phyloP scores from a whole-genome alignment of 2,113 vertebrate species.

The Misgurnus mizolepis region DNA sequence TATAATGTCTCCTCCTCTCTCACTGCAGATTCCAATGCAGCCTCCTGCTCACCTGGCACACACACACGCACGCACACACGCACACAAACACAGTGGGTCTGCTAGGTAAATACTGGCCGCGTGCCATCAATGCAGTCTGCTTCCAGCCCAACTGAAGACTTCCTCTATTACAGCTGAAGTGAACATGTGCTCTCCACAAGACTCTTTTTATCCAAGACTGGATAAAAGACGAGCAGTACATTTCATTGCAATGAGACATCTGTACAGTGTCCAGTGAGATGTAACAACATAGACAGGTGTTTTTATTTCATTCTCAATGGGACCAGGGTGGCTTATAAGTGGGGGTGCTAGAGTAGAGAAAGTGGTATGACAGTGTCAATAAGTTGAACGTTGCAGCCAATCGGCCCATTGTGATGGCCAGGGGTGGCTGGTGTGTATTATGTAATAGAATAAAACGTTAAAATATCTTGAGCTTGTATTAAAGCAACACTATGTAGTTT shows the following conservation, averaged over 20 bases:
- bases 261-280: neutral
- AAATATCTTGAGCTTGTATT: too few species aligned
- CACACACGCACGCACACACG: constrained; percentile 30
- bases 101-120: constrained; percentile 65
- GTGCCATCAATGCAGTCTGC: constrained; percentile 62
- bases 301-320: neutral
- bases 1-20: constrained; percentile 5
- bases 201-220: neutral
- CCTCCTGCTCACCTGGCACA: constrained; percentile 33
- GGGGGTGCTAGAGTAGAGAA: neutral
- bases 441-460: too few species aligned
- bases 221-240: too few species aligned
- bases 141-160: constrained; percentile 44
- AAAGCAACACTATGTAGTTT: too few species aligned
- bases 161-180: constrained; percentile 40
- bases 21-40: constrained; percentile 57
- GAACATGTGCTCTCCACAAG: constrained; percentile 38
- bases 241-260: too few species aligned
- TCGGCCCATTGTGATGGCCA: too few species aligned
- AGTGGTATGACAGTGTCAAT: neutral
- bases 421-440: too few species aligned
- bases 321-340: neutral
- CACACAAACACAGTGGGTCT: constrained; percentile 57
- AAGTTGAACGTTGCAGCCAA: too few species aligned
- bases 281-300: neutral